Percentiles rank a stretch among this genome's conserved stretches.
These are phyloP conservation scores for Lagria hirta DNA, from an alignment of 2,888 invertebrate species.

Conservation along the genomic window DNA sequence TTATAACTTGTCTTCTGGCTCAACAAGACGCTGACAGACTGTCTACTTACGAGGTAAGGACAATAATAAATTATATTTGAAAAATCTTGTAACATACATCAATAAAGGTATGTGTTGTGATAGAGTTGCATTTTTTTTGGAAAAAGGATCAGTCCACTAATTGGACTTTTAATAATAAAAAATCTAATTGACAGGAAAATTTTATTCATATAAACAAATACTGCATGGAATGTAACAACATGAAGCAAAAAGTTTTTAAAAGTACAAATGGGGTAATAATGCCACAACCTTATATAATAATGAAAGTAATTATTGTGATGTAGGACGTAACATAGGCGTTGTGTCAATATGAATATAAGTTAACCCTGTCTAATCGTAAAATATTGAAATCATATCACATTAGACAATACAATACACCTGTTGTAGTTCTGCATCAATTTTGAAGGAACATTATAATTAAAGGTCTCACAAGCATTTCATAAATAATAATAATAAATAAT, in stretches of 20 bases:
- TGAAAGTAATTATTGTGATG: slow-evolving; percentile 5
- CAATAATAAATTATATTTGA: too few species aligned
- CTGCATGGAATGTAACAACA: slow-evolving; percentile 37
- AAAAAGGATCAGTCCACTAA: too few species aligned
- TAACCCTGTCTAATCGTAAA: slow-evolving; percentile 30
- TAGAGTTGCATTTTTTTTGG: too few species aligned
- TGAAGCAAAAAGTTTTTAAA: slow-evolving; percentile 33
- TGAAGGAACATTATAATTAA: slow-evolving; percentile 30
- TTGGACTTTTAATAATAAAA: too few species aligned
- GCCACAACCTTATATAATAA: slow-evolving; percentile 30
- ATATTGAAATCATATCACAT: slow-evolving; percentile 42
- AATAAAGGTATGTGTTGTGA: too few species aligned
- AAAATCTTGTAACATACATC: too few species aligned
- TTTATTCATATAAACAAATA: slow-evolving; percentile 34
- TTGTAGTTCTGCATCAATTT: slow-evolving; percentile 14
- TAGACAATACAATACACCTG: slow-evolving; percentile 41
- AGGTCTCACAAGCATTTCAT: slow-evolving; percentile 28
- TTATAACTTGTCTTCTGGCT: slow-evolving; percentile 5
- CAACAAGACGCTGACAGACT: slow-evolving; percentile 2
- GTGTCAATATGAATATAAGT: slow-evolving; percentile 27
- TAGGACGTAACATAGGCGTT: slow-evolving; percentile 8
- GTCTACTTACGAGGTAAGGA: too few species aligned
- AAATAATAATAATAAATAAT: slow-evolving; percentile 20
- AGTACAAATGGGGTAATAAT: slow-evolving; percentile 31
- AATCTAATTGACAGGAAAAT: slow-evolving; percentile 31